Conservation (phyloP, 37 sponge, comb jelly and placozoan species). For the Crambe crambe region DNA sequence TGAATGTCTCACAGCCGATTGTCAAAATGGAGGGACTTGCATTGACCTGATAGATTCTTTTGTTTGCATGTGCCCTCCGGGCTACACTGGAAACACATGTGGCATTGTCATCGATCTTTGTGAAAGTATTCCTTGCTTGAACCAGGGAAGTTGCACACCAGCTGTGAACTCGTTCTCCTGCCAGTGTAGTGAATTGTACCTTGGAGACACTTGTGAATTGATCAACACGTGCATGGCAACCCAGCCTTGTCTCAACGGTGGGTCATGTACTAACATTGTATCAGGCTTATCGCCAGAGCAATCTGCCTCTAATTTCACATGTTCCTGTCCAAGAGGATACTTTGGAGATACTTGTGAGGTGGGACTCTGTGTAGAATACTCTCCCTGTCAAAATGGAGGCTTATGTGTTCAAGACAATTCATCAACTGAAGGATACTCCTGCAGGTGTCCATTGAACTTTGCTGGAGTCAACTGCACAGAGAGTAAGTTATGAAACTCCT, state of each 20-base stretch:
- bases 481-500: constrained; percentile 22
- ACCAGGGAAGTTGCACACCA: constrained; percentile 45
- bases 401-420: constrained; percentile 8
- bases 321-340: constrained; percentile 37
- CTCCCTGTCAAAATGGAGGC: constrained; percentile 33
- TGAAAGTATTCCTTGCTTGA: constrained; percentile 33
- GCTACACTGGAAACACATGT: constrained; percentile 29
- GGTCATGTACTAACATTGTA: constrained; percentile 5
- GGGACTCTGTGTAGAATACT: not conserved
- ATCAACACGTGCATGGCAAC: constrained; percentile 29
- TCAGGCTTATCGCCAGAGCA: not conserved
- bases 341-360: constrained; percentile 50
- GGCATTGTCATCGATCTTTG: constrained; percentile 57
- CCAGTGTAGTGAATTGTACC: constrained; percentile 37
- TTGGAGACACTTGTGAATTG: constrained; percentile 49
- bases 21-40: constrained; percentile 45
- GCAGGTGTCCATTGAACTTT: constrained; percentile 39
- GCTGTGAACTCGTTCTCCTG: constrained; percentile 33
- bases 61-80: constrained; percentile 1
- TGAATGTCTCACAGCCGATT: constrained; percentile 30
- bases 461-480: constrained; percentile 33
- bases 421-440: constrained; percentile 7
- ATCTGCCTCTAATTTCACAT: constrained; percentile 5
- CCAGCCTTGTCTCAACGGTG: constrained; percentile 35
- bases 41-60: constrained; percentile 15